phyloP scores from a whole-genome alignment of 2,888 invertebrate genomes.

The Meteorus colon region DNA sequence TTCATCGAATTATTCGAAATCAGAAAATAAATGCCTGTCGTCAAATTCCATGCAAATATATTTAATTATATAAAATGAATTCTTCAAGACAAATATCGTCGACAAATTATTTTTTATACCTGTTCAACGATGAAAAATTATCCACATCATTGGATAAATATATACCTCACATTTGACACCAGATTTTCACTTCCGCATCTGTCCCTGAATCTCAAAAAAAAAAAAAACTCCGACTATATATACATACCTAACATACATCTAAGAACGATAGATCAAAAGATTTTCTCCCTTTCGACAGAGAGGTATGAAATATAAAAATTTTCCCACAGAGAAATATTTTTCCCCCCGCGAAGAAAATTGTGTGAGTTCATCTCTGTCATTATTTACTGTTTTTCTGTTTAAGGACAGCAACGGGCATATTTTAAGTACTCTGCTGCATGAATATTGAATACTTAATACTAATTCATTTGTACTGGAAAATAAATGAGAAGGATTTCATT shows the following conservation, averaged over 20 bases:
- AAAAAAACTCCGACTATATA: background rate
- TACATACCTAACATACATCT: background rate
- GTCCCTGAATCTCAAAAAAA: background rate
- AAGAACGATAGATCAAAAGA: constrained; percentile 4
- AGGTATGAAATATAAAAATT: background rate
- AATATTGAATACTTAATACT: too few species aligned
- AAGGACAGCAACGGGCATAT: too few species aligned
- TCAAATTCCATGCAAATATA: too few species aligned
- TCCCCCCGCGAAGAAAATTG: constrained; percentile 7
- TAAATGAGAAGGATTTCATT: too few species aligned
- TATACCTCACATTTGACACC: background rate
- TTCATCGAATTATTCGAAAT: too few species aligned
- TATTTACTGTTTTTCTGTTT: background rate
- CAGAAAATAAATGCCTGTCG: too few species aligned
- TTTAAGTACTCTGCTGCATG: too few species aligned
- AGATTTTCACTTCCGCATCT: constrained; percentile 1
- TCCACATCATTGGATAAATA: constrained; percentile 10
- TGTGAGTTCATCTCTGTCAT: background rate
- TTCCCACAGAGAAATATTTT: background rate
- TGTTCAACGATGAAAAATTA: background rate
- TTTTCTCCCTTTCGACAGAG: background rate
- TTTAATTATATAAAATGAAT: too few species aligned
- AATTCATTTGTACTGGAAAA: too few species aligned
- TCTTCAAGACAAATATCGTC: too few species aligned
- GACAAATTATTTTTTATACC: background rate